A percentile compares a stretch with the other conserved stretches of the same genome.
phyloP scores from a whole-genome alignment of 2,113 vertebrate genomes.

The Phrynocephalus versicolor region DNA sequence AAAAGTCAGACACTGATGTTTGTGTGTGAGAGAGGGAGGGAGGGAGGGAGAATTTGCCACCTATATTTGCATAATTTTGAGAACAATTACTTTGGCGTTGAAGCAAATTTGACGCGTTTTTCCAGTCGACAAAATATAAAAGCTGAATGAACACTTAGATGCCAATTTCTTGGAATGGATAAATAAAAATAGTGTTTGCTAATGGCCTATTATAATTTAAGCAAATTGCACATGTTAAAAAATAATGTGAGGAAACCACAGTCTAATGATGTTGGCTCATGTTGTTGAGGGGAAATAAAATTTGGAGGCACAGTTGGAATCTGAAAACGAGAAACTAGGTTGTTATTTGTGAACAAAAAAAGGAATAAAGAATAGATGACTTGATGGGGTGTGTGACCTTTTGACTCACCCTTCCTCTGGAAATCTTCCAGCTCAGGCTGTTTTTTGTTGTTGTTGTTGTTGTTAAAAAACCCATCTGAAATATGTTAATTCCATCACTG shows the following conservation, averaged over 20 bases:
- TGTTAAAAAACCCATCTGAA: conserved; percentile 60
- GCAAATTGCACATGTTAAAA: conserved; percentile 19
- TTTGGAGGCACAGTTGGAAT: conserved; percentile 22
- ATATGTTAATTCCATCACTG: conserved; percentile 73
- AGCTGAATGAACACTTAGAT: conserved; percentile 7
- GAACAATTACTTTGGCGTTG: conserved; percentile 40
- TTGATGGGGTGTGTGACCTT: conserved; percentile 71
- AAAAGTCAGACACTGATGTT: too few relatives aligned
- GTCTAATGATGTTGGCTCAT: conserved; percentile 28
- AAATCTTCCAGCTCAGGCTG: conserved; percentile 65
- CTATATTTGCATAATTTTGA: conserved; percentile 32
- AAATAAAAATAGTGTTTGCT: conserved; percentile 42
- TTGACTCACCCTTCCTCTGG: conserved; percentile 51
- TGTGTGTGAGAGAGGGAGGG: too few relatives aligned
- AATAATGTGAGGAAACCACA: conserved; percentile 32
- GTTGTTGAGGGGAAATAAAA: conserved; percentile 37
- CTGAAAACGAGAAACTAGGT: conserved; percentile 40
- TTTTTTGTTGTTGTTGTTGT: too few relatives aligned
- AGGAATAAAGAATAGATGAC: conserved; percentile 46
- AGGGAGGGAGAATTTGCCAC: not conserved
- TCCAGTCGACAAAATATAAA: conserved; percentile 21
- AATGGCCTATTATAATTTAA: conserved; percentile 50
- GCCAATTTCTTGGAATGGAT: conserved; percentile 26
- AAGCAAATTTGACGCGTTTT: conserved; percentile 23
- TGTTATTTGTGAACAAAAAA: conserved; percentile 57